Percentiles rank a stretch among this genome's conserved stretches.
Evolutionary conservation across 2,113 vertebrate genomes (phyloP).

Genomic region (Rhynchomys soricoides): DNA sequence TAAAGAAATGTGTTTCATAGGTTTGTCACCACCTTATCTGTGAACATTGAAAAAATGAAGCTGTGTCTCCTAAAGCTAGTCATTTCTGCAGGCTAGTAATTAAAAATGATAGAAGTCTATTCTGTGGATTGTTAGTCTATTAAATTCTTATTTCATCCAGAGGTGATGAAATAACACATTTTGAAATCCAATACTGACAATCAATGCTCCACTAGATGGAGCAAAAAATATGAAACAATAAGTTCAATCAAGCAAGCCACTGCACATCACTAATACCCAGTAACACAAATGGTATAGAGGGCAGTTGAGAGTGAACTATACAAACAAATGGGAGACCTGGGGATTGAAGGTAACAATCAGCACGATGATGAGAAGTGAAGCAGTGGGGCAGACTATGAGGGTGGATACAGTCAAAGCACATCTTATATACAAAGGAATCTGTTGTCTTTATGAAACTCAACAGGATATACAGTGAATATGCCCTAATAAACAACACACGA

Average conservation of each 20-base stretch:
- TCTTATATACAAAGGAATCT: neutral
- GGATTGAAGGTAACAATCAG: neutral
- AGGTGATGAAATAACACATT: slow-evolving; percentile 48
- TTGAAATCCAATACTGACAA: slow-evolving; percentile 58
- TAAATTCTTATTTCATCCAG: slow-evolving; percentile 41
- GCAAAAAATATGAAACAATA: slow-evolving; percentile 47
- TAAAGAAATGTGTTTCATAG: neutral
- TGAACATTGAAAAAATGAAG: slow-evolving; percentile 51
- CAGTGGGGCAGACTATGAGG: no score
- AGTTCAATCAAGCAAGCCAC: slow-evolving; percentile 43
- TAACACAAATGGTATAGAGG: neutral
- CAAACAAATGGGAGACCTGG: neutral
- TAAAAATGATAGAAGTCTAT: slow-evolving; percentile 39
- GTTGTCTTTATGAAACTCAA: neutral
- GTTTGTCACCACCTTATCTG: neutral
- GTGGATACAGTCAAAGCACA: neutral
- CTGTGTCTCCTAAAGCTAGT: neutral
- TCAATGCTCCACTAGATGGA: slow-evolving; percentile 31
- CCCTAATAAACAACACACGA: neutral
- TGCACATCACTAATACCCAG: neutral
- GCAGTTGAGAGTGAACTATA: slow-evolving; percentile 26
- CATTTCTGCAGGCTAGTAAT: slow-evolving; percentile 16
- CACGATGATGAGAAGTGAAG: neutral
- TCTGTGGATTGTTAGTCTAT: slow-evolving; percentile 10
- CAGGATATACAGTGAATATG: neutral